Percentiles rank a stretch among this genome's conserved stretches.
Conservation (phyloP, 2,888 invertebrate genomes). For the Microchrysa polita region DNA sequence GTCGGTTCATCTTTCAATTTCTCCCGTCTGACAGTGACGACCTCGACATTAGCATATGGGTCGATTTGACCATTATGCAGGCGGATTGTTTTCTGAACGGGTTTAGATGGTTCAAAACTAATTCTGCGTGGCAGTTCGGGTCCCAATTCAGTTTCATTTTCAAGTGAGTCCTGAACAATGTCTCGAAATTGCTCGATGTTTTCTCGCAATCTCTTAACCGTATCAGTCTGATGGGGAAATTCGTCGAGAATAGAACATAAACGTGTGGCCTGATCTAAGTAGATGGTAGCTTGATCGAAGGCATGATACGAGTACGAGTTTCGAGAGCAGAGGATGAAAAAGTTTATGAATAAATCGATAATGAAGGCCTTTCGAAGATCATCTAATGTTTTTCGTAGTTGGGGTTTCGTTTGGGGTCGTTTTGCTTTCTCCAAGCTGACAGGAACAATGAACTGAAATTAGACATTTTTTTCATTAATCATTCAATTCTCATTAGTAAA, state of each 20-base stretch:
- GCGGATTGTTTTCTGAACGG: slow-evolving; percentile 4
- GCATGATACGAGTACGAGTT: slow-evolving; percentile 72
- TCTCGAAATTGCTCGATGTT: slow-evolving; percentile 68
- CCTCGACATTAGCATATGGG: slow-evolving; percentile 47
- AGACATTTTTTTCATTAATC: too few relatives aligned
- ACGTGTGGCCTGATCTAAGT: slow-evolving; percentile 76
- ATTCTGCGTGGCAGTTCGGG: slow-evolving; percentile 56
- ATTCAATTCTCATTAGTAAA: too few relatives aligned
- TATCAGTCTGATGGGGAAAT: slow-evolving; percentile 67
- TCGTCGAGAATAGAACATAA: slow-evolving; percentile 72
- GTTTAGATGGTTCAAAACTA: slow-evolving; percentile 54
- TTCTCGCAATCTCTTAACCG: slow-evolving; percentile 68
- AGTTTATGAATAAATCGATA: slow-evolving; percentile 76
- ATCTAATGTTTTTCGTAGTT: slow-evolving; percentile 64
- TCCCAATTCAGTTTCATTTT: slow-evolving; percentile 42
- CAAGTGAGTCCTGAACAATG: slow-evolving; percentile 60
- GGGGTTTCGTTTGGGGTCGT: slow-evolving; percentile 40
- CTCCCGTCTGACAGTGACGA: slow-evolving; percentile 22
- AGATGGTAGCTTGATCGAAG: slow-evolving; percentile 71
- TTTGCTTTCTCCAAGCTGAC: slow-evolving; percentile 52
- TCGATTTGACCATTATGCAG: slow-evolving; percentile 18
- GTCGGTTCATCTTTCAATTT: slow-evolving; percentile 31
- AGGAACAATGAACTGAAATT: slow-evolving; percentile 54
- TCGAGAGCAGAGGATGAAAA: slow-evolving; percentile 76
- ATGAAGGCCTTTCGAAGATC: slow-evolving; percentile 70